Base-by-base conservation (phyloP, 2,113 vertebrate species). In the Cyanistes caeruleus region DNA sequence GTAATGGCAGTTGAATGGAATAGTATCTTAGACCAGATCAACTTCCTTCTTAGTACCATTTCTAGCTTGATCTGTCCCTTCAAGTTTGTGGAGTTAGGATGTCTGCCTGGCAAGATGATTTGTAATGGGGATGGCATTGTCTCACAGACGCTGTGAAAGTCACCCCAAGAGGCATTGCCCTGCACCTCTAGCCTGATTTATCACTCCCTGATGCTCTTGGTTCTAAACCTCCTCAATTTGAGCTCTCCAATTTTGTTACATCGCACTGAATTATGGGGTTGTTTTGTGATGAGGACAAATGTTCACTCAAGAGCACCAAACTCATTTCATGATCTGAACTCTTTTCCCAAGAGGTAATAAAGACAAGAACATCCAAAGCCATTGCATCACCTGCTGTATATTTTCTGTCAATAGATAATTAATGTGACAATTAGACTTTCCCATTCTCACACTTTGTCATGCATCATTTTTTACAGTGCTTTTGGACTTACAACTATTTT, bases 371-470 rank as follows among this genome's bases (percentile, higher is more conserved):
- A 93, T 70, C 35, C 39, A 87, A 95, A 86, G 27, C 81, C 56
- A 74, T 95, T 93, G 81, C 65, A 96, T 93, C 92, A 90, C 94
- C 78, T 87, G 74, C 84, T 82, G 80, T 90, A 96, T 95, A 95
- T 96, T 90, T 92, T 94, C 84, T 96, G 94, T 91, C 94, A 94
- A 96, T 96, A 91, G 86, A 94, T 89, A 97, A 96, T 95, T 89
- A 94, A 97, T 96, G 90, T 70, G 72, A 94, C 90, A 94, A 86
- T 46, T 76, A 88, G 68, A 87, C 74, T 95, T 97, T 93, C 76
- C 77, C 59, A 87, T 92, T 84, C 68, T 73, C 0, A 0, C 8
- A 60, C 43, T 97, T 94, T 60, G 68, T 88, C 86, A 91, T 81
- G 58, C 9, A 44, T 92, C 64, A 59, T 49, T 81, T 89, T 78